These are phyloP conservation scores for Butorides virescens DNA, from an alignment of 2,113 vertebrate genomes.

Conservation along the genomic window DNA sequence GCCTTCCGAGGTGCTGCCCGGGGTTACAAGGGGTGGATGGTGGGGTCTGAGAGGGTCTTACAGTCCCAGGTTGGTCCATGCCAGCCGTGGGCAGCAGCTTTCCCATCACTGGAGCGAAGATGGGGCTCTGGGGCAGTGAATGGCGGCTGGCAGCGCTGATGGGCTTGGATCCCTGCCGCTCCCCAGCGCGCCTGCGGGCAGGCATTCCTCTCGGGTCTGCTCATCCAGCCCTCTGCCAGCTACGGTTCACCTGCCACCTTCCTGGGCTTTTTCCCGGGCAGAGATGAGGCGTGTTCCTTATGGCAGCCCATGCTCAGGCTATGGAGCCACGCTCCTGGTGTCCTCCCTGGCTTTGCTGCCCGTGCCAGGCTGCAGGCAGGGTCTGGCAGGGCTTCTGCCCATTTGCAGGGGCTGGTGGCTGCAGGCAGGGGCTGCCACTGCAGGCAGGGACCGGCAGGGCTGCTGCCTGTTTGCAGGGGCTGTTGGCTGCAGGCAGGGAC, in stretches of 20 bases:
- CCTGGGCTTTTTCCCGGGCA: not conserved
- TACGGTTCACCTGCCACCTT: not conserved
- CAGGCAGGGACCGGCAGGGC: too few relatives aligned
- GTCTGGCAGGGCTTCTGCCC: too few relatives aligned
- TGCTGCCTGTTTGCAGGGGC: too few relatives aligned
- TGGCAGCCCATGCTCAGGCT: not conserved
- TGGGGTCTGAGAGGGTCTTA: not conserved
- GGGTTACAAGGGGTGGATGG: not conserved
- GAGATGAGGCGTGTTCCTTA: not conserved
- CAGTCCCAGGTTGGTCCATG: not conserved
- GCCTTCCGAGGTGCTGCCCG: not conserved
- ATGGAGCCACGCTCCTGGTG: fast-evolving
- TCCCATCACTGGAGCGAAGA: not conserved
- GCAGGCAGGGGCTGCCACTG: too few relatives aligned
- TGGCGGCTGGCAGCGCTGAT: not conserved
- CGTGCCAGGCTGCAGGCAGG: too few relatives aligned
- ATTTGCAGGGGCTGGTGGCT: too few relatives aligned
- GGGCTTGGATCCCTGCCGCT: not conserved
- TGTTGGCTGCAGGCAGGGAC: not conserved
- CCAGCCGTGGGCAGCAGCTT: not conserved
- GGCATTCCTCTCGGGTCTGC: not conserved
- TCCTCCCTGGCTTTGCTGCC: too few relatives aligned
- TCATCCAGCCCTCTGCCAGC: not conserved
- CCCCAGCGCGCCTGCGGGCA: not conserved
- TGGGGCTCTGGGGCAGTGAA: too few relatives aligned